Conservation (phyloP, 2,888 invertebrate genomes). For the Clanis bilineata region DNA sequence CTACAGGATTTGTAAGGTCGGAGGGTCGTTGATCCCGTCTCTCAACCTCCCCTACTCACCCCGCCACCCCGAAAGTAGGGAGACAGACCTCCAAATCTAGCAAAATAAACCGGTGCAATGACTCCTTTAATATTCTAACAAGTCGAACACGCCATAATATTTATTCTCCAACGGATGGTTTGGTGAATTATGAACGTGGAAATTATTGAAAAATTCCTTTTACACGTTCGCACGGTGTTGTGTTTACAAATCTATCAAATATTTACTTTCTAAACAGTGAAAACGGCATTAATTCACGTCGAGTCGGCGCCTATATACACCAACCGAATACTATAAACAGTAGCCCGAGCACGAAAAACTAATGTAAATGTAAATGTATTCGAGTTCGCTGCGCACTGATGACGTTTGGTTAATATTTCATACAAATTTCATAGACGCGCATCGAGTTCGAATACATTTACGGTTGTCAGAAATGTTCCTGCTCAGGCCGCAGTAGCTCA, state of each 20-base stretch:
- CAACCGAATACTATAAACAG: neutral
- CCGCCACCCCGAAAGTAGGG: neutral
- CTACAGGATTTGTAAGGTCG: neutral
- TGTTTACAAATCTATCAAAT: neutral
- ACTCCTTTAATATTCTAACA: no score
- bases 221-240: neutral
- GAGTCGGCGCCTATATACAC: neutral
- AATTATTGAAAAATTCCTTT: neutral
- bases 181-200: neutral
- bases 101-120: neutral
- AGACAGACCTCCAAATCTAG: neutral
- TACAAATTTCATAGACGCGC: no score
- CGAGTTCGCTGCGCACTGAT: no score
- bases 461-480: no score
- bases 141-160: neutral
- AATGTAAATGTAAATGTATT: no score
- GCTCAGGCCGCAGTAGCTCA: no score
- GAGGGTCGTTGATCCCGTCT: neutral
- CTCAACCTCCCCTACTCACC: no score
- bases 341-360: no score
- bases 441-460: no score
- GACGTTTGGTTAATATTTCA: no score
- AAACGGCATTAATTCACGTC: constrained; percentile 3
- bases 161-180: neutral
- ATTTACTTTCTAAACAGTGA: constrained; percentile 10